phyloP scores from a whole-genome alignment of 2,888 invertebrate species.

The Lingula anatina region DNA sequence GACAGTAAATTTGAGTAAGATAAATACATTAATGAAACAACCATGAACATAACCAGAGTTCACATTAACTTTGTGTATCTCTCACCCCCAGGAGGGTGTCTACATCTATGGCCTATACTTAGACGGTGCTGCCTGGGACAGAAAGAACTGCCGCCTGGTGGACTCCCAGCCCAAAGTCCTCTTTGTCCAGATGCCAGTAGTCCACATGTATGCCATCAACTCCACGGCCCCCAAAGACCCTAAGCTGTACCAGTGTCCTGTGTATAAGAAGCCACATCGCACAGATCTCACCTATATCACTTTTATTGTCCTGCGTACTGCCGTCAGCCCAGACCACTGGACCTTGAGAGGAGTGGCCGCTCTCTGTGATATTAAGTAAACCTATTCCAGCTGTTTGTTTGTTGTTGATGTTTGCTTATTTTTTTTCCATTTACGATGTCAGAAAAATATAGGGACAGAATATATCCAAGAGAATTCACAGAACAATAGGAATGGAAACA shows the following conservation, averaged over 20 bases:
- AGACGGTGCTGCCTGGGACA: slow-evolving; percentile 51
- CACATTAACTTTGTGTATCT: background rate
- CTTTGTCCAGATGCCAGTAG: slow-evolving; percentile 44
- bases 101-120: slow-evolving; percentile 48
- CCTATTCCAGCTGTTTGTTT: background rate
- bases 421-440: no score
- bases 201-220: slow-evolving; percentile 49
- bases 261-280: slow-evolving; percentile 50
- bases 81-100: slow-evolving; percentile 59
- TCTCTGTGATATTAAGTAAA: slow-evolving; percentile 78
- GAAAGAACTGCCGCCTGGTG: slow-evolving; percentile 33
- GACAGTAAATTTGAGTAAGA: no score
- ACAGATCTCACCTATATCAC: slow-evolving; percentile 51
- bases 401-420: background rate
- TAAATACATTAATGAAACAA: no score
- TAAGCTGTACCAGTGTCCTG: slow-evolving; percentile 46
- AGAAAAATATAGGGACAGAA: no score
- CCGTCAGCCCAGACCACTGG: slow-evolving; percentile 73
- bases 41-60: no score
- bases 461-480: no score
- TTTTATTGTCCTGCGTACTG: slow-evolving; percentile 41
- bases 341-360: slow-evolving; percentile 78
- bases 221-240: slow-evolving; percentile 56
- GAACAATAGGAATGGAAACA: no score
- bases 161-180: slow-evolving; percentile 46